Base-by-base conservation (phyloP, 2,888 invertebrate genomes). In the Chalcosyrphus nemorum region DNA sequence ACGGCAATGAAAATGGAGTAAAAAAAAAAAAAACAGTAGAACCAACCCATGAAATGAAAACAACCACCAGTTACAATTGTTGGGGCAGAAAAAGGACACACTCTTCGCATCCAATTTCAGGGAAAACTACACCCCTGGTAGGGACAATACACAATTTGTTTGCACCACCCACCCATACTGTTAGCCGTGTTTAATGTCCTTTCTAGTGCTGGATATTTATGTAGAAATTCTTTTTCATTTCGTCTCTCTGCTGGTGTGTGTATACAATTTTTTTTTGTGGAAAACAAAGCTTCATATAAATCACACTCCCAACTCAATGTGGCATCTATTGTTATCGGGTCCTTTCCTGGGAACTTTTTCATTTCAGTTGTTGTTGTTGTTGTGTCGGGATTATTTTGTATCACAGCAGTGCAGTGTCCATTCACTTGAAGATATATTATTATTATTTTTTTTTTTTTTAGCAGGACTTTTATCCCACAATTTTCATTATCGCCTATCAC, bases 131-230 rank as follows among this genome's bases (percentile, higher is more conserved):
- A 63, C 59, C 57, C 52, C 19, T 9, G 24, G 47, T 15, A 19
- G 61, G n/a, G 50, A 54, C 56, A 63, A 68, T 27, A 72, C 61
- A 66, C 61, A 66, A 78, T 77, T 82, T 82, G 71, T 74, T 82
- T 50, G 65, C 56, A 24, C n/a, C n/a, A 24, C 38, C 72, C 59
- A 59, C 68, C 19, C 66, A n/a, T 41, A 9, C 45, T 81, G 45
- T 43, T 66, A 59, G 59, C 50, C 66, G 61, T 82, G 50, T 72
- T 82, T 66, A 72, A 68, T 78, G 56, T 68, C 41, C 41, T 65
- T 50, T 66, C 61, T 66, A 61, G 61, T 66, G 59, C 54, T 56
- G 61, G 43, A 56, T 56, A 72, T 61, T 66, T 81, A 54, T 76
- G 32, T 54, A 45, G 38, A 29, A 35, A 7, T 9, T 38, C 38